Percentiles rank a stretch among this genome's conserved stretches.
Evolutionary conservation across 2,113 vertebrate species (phyloP).

Genomic region (Emberiza fucata): DNA sequence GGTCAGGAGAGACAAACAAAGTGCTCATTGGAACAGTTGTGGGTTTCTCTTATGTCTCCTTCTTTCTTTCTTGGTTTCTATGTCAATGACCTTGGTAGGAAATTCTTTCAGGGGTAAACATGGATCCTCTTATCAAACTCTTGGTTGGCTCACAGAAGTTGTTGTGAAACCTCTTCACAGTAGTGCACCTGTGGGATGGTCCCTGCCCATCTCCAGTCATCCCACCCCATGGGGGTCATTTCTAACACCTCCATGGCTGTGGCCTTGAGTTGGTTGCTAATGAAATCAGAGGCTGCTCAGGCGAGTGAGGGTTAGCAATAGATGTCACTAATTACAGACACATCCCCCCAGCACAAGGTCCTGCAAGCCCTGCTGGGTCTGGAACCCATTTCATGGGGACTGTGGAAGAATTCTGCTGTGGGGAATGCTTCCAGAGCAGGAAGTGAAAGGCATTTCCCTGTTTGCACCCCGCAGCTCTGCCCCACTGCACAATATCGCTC

Average conservation of each 20-base stretch:
- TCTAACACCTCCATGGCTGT: fast-evolving
- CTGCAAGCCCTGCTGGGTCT: background rate
- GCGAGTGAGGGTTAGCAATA: fast-evolving
- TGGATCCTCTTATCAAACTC: background rate
- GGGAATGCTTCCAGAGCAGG: background rate
- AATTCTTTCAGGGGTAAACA: background rate
- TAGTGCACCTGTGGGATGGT: background rate
- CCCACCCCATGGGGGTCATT: fast-evolving
- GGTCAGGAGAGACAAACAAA: background rate
- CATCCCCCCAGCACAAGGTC: background rate
- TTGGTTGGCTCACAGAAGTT: background rate
- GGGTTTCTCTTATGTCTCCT: background rate
- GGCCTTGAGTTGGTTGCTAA: background rate
- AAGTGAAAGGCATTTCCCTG: background rate
- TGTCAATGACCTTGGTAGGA: background rate
- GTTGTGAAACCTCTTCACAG: background rate
- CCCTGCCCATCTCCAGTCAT: background rate
- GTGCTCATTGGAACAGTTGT: background rate
- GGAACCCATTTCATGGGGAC: background rate
- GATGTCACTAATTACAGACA: background rate
- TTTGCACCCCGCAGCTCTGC: fast-evolving
- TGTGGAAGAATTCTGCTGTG: background rate
- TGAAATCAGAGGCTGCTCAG: background rate
- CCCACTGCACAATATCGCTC: fast-evolving
- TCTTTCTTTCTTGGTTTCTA: background rate